Base-by-base conservation (phyloP, 2,888 invertebrate genomes). In the Diachrysia chrysitis region DNA sequence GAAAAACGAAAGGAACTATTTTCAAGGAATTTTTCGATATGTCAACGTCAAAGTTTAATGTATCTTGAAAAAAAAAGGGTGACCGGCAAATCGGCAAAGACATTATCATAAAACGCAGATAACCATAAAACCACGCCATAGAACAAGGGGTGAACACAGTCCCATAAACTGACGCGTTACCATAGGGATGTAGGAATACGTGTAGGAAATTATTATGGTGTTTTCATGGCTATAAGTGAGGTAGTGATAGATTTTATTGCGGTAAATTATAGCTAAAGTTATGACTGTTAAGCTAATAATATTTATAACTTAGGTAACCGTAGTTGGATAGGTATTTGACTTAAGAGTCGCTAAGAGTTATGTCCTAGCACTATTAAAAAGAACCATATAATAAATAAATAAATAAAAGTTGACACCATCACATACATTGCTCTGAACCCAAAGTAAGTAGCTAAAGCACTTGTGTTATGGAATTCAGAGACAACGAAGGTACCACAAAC, bases 41-140 rank as follows among this genome's bases (percentile, higher is more conserved):
- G 19, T 21, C 17, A 3, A 12, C n/a, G 12, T 3, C 12, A 32
- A 51, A 59, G 29, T n/a, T 56, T 48, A 35, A 54, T 58, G 48
- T 42, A 35, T 54, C 48, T 71, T 23, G n/a, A n/a, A 42, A 56
- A 46, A 59, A 66, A 58, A 61, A 37, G 64, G 63, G 53, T 69
- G 58, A 66, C 55, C 63, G 63, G 25, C 25, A 67, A 79, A 78
- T 76, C 69, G 72, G 66, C 64, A 70, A 73, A 78, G 72, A 70
- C 70, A 82, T 84, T 82, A 81, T 82, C 86, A 90, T 90, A 88
- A 89, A 89, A 89, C 59, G 72, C 84, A 84, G 86, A 89, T 86
- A 85, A 84, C 82, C 84, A 83, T 87, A 88, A 87, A 86, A 84
- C 76, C 78, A 67, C 56, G 58, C 56, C 64, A 66, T 66, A 58